These are phyloP conservation scores for Limulus polyphemus DNA, from an alignment of 2,888 invertebrate genomes.

Conservation along the genomic window DNA sequence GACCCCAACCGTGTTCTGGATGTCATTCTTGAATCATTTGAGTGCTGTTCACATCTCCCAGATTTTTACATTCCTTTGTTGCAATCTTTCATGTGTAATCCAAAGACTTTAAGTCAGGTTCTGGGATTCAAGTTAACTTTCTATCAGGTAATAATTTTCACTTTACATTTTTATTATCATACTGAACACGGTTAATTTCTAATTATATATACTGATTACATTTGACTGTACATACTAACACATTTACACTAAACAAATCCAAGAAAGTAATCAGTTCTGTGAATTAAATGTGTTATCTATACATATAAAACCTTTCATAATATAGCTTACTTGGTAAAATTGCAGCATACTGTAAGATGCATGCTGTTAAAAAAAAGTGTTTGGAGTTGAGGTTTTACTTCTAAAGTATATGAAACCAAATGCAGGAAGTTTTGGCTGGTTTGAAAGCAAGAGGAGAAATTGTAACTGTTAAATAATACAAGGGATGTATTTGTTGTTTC, in stretches of 20 bases:
- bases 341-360: no score
- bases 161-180: neutral
- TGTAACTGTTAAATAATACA: no score
- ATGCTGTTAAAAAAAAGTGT: no score
- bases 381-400: no score
- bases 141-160: slow-evolving; percentile 35
- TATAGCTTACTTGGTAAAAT: no score
- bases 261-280: neutral
- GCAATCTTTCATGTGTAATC: slow-evolving; percentile 75
- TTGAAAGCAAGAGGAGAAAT: no score
- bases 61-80: slow-evolving; percentile 73
- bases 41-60: slow-evolving; percentile 45
- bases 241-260: slow-evolving; percentile 1
- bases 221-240: neutral
- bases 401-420: no score
- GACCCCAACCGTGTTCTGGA: slow-evolving; percentile 97
- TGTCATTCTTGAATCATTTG: slow-evolving; percentile 91
- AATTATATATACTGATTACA: neutral
- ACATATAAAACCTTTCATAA: no score
- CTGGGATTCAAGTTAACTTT: slow-evolving; percentile 78
- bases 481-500: no score
- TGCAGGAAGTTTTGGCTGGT: no score
- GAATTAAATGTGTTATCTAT: no score
- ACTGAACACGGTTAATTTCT: no score
- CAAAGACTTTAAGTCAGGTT: slow-evolving; percentile 78